Evolutionary conservation across 2,113 vertebrate genomes (phyloP).

Genomic region (Gallinago jamesoni): DNA sequence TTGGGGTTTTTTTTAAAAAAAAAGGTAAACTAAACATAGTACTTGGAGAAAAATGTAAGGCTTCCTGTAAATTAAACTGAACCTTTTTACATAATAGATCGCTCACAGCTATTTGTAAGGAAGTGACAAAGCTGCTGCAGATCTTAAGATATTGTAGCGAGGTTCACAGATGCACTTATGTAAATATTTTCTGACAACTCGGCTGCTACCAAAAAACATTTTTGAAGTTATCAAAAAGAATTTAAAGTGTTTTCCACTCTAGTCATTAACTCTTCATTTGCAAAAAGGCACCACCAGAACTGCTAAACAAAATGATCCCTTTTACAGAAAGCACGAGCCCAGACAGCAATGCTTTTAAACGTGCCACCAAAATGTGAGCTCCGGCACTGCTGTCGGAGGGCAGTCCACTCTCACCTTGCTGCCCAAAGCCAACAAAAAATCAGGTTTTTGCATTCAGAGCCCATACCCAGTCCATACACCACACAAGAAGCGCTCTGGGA

Average conservation of each 20-base stretch:
- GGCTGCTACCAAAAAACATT: not conserved
- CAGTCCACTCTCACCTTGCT: too few species aligned
- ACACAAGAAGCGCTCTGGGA: fast-evolving
- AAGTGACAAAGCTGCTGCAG: constrained; percentile 63
- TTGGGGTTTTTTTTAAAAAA: not conserved
- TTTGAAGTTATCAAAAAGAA: constrained; percentile 71
- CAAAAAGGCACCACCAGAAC: not conserved
- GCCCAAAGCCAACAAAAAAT: not conserved
- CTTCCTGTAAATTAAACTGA: constrained; percentile 68
- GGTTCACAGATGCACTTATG: constrained; percentile 60
- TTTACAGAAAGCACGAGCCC: not conserved
- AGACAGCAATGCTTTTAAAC: not conserved
- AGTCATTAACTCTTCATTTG: constrained; percentile 42
- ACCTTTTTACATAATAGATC: constrained; percentile 67
- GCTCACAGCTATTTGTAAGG: constrained; percentile 68
- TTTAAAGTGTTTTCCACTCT: constrained; percentile 40
- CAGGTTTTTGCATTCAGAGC: not conserved
- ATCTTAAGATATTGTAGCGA: constrained; percentile 36
- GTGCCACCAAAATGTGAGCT: not conserved
- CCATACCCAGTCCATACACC: fast-evolving
- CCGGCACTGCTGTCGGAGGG: not conserved
- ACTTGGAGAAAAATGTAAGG: constrained; percentile 31
- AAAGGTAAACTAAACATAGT: constrained; percentile 32
- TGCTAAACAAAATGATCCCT: not conserved
- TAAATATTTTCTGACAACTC: constrained; percentile 68